A percentile compares a stretch with the other conserved stretches of the same genome.
Evolutionary conservation across 1,140 invertebrate species (phyloP).

Genomic region (Planococcus citri): DNA sequence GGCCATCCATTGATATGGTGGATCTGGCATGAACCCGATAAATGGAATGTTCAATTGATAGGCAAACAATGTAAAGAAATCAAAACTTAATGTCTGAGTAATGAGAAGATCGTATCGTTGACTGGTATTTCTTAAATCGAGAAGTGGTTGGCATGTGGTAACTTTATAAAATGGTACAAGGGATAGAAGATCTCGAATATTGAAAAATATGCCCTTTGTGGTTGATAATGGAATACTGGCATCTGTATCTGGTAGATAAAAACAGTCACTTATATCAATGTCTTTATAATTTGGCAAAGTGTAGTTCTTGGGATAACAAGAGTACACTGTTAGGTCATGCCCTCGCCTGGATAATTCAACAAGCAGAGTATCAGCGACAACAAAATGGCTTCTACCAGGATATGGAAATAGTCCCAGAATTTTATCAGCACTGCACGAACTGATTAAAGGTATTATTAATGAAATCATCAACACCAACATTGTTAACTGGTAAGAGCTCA

Average conservation of each 20-base stretch:
- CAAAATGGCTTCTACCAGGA: conserved; percentile 33
- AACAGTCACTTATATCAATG: background rate
- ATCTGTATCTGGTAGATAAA: no score
- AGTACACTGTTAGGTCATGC: conserved; percentile 29
- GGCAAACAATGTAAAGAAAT: conserved; percentile 28
- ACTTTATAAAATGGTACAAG: background rate
- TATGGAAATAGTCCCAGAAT: conserved; percentile 32
- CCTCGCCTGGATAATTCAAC: conserved; percentile 31
- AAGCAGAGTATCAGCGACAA: conserved; percentile 31
- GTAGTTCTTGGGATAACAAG: background rate
- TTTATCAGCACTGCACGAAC: no score
- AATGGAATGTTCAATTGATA: conserved; percentile 36
- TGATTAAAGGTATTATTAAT: no score
- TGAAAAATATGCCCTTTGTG: no score
- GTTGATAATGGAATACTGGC: no score
- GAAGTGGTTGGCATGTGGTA: background rate
- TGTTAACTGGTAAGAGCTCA: no score
- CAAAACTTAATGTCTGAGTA: conserved; percentile 22
- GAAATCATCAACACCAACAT: no score
- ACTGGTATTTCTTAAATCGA: no score
- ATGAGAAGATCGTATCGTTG: conserved; percentile 23
- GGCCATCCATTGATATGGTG: conserved; percentile 45
- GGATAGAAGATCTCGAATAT: no score
- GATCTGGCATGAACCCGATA: conserved; percentile 41
- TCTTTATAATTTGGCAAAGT: background rate